Evolutionary conservation across 1,140 invertebrate species (phyloP).

Genomic region (Homalodisca vitripennis): DNA sequence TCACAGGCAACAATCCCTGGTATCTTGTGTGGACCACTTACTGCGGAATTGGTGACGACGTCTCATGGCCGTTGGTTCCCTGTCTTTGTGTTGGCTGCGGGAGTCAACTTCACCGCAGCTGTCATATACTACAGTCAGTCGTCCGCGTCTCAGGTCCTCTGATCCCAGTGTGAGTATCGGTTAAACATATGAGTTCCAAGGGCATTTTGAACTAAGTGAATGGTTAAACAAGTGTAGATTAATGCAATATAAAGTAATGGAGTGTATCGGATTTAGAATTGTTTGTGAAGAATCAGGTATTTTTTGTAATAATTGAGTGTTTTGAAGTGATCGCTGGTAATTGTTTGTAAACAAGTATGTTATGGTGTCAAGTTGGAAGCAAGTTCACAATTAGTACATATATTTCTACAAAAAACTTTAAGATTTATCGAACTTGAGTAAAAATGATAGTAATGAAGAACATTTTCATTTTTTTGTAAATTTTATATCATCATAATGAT

Average conservation of each 20-base stretch:
- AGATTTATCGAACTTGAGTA: background rate
- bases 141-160: slow-evolving; percentile 65
- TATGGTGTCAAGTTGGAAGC: background rate
- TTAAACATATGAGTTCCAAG: background rate
- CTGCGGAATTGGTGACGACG: slow-evolving; percentile 70
- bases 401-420: background rate
- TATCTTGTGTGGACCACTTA: slow-evolving; percentile 74
- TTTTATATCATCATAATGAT: too few relatives aligned
- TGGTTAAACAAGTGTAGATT: background rate
- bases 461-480: background rate
- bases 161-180: slow-evolving; percentile 40
- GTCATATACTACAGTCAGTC: slow-evolving; percentile 76
- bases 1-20: slow-evolving; percentile 79
- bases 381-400: background rate
- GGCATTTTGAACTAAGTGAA: background rate
- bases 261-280: background rate
- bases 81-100: slow-evolving; percentile 71
- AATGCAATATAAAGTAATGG: background rate
- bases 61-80: slow-evolving; percentile 74
- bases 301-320: background rate
- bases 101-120: slow-evolving; percentile 73
- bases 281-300: background rate
- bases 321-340: background rate
- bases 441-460: background rate
- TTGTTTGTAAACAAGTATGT: background rate